Evolutionary conservation across 1,140 invertebrate species (phyloP).

Genomic region (Ceratosolen solmsi): DNA sequence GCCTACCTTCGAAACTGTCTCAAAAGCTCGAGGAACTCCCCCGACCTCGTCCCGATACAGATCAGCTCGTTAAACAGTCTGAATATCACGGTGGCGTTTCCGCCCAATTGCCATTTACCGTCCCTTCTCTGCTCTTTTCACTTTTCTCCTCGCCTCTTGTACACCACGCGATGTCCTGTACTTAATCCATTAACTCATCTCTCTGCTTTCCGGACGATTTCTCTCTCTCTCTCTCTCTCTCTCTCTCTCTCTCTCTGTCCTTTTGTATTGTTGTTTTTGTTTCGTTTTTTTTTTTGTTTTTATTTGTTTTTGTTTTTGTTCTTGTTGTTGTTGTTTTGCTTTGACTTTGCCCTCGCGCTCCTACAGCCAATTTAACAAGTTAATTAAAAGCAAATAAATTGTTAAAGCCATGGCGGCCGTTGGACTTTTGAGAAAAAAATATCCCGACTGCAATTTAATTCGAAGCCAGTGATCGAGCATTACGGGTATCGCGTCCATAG

Average conservation of each 20-base stretch:
- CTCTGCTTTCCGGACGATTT: too few species aligned
- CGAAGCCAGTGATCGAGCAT: not conserved
- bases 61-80: constrained; percentile 68
- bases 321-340: too few species aligned
- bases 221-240: too few species aligned
- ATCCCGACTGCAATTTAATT: not conserved
- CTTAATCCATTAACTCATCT: constrained; percentile 2
- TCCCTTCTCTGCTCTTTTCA: not conserved
- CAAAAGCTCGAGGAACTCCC: constrained; percentile 63
- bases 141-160: not conserved
- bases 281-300: too few species aligned
- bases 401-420: not conserved
- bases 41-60: constrained; percentile 60
- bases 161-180: not conserved
- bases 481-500: not conserved
- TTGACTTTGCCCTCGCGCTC: not conserved
- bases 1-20: constrained; percentile 63
- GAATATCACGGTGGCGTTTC: constrained; percentile 45
- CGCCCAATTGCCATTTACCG: not conserved
- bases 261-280: too few species aligned
- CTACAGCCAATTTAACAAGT: constrained; percentile 12
- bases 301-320: too few species aligned
- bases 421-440: not conserved
- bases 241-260: too few species aligned
- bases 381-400: constrained; percentile 25